These are phyloP conservation scores for Pilophorus perplexus DNA, from an alignment of 2,888 invertebrate genomes.

Conservation along the genomic window DNA sequence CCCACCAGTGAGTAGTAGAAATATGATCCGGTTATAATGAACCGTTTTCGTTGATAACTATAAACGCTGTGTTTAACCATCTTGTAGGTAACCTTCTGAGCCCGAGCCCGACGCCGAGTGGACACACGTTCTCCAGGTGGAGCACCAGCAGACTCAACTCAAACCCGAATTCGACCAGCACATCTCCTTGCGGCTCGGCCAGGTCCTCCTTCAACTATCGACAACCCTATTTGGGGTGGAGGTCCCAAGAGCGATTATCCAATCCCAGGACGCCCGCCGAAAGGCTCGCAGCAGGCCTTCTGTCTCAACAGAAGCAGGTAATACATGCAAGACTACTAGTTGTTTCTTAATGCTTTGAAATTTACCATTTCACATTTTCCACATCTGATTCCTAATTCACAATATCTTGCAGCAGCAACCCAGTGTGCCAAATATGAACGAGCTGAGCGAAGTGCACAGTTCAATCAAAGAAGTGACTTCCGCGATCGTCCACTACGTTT, in stretches of 20 bases:
- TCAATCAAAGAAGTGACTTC: conserved; percentile 91
- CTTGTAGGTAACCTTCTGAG: conserved; percentile 53
- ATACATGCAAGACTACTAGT: not conserved
- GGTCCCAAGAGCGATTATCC: conserved; percentile 78
- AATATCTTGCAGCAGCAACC: conserved; percentile 32
- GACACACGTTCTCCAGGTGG: conserved; percentile 56
- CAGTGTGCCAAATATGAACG: conserved; percentile 55
- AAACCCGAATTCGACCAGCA: conserved; percentile 58
- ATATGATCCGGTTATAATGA: not conserved
- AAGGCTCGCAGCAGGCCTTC: conserved; percentile 60
- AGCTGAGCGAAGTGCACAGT: conserved; percentile 69
- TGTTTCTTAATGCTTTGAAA: not conserved
- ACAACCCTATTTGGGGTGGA: conserved; percentile 87
- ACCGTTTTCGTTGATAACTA: not conserved
- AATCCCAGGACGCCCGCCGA: conserved; percentile 82
- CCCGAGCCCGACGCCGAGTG: conserved; percentile 54
- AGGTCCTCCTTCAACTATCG: conserved; percentile 77
- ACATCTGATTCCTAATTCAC: not conserved
- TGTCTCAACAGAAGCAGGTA: conserved; percentile 53
- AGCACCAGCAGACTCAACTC: conserved; percentile 56
- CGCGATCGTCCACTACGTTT: conserved; percentile 87
- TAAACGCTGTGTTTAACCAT: not conserved
- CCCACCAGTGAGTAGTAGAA: conserved; percentile 45
- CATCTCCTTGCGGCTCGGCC: conserved; percentile 63
- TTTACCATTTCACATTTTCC: not conserved